These are phyloP conservation scores for Eurosta solidaginis DNA, from an alignment of 1,140 invertebrate species.

Conservation along the genomic window DNA sequence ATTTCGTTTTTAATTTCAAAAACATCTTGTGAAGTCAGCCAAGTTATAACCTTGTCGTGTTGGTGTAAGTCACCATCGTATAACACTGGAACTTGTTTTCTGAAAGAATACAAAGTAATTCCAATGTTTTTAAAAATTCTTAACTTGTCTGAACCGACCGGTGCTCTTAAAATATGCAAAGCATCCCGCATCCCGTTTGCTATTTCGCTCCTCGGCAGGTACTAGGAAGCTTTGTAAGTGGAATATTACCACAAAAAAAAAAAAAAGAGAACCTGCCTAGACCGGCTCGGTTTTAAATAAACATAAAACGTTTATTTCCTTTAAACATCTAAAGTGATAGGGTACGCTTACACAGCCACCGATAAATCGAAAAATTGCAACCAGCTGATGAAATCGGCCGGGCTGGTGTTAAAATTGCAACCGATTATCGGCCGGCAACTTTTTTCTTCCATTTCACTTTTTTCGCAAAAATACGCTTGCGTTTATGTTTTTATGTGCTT, in stretches of 20 bases:
- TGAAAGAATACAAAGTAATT: constrained; percentile 30
- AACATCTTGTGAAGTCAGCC: constrained; percentile 92
- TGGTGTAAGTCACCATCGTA: constrained; percentile 91
- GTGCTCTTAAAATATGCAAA: not conserved
- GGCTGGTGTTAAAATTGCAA: too few relatives aligned
- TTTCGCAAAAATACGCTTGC: too few relatives aligned
- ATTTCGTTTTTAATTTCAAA: constrained; percentile 97
- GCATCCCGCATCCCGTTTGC: not conserved
- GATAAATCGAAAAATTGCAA: too few relatives aligned
- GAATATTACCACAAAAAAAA: too few relatives aligned
- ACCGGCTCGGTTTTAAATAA: too few relatives aligned
- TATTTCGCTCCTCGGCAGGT: not conserved
- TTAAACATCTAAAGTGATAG: not conserved
- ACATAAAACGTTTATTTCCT: too few relatives aligned
- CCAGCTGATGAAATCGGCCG: too few relatives aligned
- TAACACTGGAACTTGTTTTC: constrained; percentile 81
- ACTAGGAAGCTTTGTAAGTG: not conserved
- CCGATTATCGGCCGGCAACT: too few relatives aligned
- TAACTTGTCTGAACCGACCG: not conserved
- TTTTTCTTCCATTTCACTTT: too few relatives aligned
- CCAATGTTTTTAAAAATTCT: not conserved
- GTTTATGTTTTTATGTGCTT: too few relatives aligned
- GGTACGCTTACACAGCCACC: too few relatives aligned
- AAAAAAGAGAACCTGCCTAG: too few relatives aligned
- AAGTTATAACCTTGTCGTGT: constrained; percentile 82